Base-by-base conservation (phyloP, 2,797 vertebrate species). In the Iguana delicatissima region DNA sequence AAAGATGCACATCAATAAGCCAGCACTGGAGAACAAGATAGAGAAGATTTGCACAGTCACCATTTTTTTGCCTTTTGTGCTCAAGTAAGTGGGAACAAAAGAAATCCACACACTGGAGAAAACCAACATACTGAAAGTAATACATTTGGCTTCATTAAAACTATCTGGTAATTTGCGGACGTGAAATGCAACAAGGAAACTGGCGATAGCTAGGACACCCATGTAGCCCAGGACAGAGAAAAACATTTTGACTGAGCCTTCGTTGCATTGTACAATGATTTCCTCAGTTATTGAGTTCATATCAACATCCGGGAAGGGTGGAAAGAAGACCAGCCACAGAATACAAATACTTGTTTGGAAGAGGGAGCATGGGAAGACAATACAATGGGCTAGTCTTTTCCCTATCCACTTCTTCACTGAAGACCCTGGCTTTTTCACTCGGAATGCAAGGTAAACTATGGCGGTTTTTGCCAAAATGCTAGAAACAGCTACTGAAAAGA, bases 401-500 rank as follows among this genome's bases (percentile, higher is more conserved):
- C 69, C 84, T 32, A 85, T 18, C 84, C 84, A 85, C 24, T 26
- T 74, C 46, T 35, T 73, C 69, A 85, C 13, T 0, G 18, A 22
- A 13, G 84, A 85, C 2, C 32, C 67, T 20, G 84, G 84, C 18
- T 35, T 57, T 18, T 69, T 74, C 10, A 38, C 69, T 20, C 24
- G 38, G n/a, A 86, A 86, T 12, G 69, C 84, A 0, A 69, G 24
- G 32, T 5, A 16, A 10, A 69, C 62, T 9, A 38, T 72, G 38
- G 14, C 52, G 46, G 84, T 72, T 72, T 85, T 85, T 26, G 64
- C 84, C 46, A 85, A 35, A 3, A 73, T 29, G 10, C 67, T 73
- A 73, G 84, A 85, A 85, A 85, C 67, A 13, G 84, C 84, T 38
- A 67, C 57, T 12, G 55, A 82, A 16, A 82, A 82, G 57, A 62